A percentile compares a stretch with the other conserved stretches of the same genome.
Evolutionary conservation across 2,888 invertebrate species (phyloP).

Genomic region (Orgyia antiqua): DNA sequence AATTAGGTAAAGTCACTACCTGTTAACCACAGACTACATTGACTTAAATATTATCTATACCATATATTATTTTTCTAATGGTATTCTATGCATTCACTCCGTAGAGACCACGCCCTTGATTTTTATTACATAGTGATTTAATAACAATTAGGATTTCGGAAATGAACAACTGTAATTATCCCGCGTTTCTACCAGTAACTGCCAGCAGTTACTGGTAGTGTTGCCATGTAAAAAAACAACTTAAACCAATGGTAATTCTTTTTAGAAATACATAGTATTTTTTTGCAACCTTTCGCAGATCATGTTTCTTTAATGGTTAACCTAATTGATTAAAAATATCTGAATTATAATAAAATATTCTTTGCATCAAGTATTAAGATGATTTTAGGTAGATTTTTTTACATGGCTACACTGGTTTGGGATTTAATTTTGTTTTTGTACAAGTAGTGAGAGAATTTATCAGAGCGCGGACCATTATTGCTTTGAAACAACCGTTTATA

Average conservation of each 20-base stretch:
- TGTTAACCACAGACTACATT: conserved; percentile 72
- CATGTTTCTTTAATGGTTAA: too few species aligned
- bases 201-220: conserved; percentile 44
- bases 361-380: too few species aligned
- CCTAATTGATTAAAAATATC: too few species aligned
- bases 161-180: conserved; percentile 13
- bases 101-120: conserved; percentile 36
- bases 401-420: conserved; percentile 6
- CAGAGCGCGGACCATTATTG: conserved; percentile 30
- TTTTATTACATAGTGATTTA: conserved; percentile 10
- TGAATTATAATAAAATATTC: too few species aligned
- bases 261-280: too few species aligned
- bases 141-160: conserved; percentile 16
- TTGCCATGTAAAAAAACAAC: conserved; percentile 20
- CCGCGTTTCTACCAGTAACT: conserved; percentile 34
- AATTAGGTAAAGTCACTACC: conserved; percentile 71
- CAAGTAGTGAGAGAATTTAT: conserved; percentile 39
- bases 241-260: too few species aligned
- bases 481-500: conserved; percentile 14
- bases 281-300: too few species aligned
- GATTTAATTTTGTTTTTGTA: conserved; percentile 27
- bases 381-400: too few species aligned
- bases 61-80: conserved; percentile 61
- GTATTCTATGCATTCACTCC: conserved; percentile 49
- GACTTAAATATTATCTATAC: conserved; percentile 70